Evolutionary conservation across 2,113 vertebrate species (phyloP).

Genomic region (Charadrius vociferus): DNA sequence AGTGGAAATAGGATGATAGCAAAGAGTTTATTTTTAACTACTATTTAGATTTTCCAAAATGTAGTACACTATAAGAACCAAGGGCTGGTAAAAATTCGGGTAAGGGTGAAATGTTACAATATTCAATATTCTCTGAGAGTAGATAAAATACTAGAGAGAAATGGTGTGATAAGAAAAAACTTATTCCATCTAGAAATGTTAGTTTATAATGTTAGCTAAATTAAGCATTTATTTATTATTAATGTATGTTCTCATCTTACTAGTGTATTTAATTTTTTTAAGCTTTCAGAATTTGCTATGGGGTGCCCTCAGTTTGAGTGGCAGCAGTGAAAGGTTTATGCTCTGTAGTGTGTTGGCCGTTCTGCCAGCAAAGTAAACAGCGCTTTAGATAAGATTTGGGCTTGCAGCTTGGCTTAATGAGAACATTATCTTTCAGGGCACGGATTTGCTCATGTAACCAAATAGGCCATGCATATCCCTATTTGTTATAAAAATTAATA

Average conservation of each 20-base stretch:
- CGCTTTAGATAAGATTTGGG: conserved; percentile 42
- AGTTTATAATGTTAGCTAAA: conserved; percentile 9
- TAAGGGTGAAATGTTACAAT: conserved; percentile 5
- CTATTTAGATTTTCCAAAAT: conserved; percentile 9
- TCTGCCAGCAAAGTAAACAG: conserved; percentile 47
- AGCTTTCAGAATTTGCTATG: background rate
- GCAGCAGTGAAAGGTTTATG: conserved; percentile 18
- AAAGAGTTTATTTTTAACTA: conserved; percentile 18
- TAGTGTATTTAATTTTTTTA: background rate
- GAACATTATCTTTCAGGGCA: conserved; percentile 58
- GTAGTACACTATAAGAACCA: background rate
- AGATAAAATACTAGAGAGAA: background rate
- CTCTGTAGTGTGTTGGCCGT: background rate
- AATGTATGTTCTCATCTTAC: background rate
- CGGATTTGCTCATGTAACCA: conserved; percentile 33
- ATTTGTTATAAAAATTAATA: conserved; percentile 55
- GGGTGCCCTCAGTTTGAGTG: conserved; percentile 29
- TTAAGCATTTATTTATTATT: conserved; percentile 46
- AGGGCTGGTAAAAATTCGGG: background rate
- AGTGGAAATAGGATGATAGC: background rate
- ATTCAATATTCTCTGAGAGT: background rate
- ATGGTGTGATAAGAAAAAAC: background rate
- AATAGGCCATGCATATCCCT: conserved; percentile 19
- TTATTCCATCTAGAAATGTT: background rate
- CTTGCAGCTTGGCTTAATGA: conserved; percentile 49